Conservation (phyloP, 2,113 vertebrate genomes). For the Cryptomyrus ogoouensis region DNA sequence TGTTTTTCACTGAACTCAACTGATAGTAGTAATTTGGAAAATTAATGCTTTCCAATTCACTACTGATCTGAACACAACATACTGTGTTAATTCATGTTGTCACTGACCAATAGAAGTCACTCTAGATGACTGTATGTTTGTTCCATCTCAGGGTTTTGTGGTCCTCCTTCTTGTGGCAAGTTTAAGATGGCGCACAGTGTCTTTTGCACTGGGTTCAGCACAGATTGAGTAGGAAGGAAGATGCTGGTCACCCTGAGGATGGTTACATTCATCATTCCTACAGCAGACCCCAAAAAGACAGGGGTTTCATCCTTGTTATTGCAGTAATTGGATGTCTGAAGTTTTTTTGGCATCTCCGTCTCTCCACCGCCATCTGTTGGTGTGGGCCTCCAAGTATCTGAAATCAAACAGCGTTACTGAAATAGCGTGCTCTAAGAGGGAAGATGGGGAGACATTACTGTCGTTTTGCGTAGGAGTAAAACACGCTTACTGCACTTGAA, state of each 20-base stretch:
- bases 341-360: background rate
- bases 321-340: conserved; percentile 7
- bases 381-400: background rate
- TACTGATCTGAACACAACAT: background rate
- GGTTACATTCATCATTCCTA: background rate
- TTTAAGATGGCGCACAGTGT: background rate
- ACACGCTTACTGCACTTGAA: background rate
- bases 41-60: background rate
- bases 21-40: background rate
- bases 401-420: background rate
- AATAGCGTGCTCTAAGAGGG: background rate
- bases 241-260: conserved; percentile 6
- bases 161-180: background rate
- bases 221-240: conserved; percentile 5
- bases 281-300: conserved; percentile 2
- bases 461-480: background rate
- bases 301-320: conserved; percentile 7
- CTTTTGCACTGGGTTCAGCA: background rate
- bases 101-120: background rate
- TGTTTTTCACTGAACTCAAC: background rate
- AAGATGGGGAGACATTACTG: background rate
- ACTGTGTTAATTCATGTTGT: background rate
- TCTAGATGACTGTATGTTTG: background rate
- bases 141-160: background rate
- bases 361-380: background rate